Conservation (phyloP, 2,888 invertebrate genomes). For the Drosophila borealis region DNA sequence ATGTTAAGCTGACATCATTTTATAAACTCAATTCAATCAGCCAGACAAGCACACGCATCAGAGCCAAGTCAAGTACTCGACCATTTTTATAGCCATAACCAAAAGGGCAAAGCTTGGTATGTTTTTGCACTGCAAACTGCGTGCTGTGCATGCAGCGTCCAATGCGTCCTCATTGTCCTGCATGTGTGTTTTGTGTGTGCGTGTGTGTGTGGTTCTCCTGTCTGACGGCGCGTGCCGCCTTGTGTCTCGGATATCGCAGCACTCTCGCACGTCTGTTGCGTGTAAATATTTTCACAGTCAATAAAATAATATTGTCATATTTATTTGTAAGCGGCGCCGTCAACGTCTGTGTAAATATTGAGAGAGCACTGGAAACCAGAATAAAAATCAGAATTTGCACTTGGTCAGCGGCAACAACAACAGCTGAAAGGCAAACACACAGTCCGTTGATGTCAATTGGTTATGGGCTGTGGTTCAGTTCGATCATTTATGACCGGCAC, state of each 20-base stretch:
- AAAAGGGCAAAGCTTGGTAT: constrained; percentile 50
- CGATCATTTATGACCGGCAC: constrained; percentile 58
- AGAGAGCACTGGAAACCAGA: constrained; percentile 69
- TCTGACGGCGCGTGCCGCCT: constrained; percentile 58
- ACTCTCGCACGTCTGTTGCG: constrained; percentile 65
- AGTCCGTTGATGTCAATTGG: constrained; percentile 15
- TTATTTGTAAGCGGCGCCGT: constrained; percentile 52
- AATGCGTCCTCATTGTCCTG: constrained; percentile 18
- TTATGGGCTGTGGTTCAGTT: constrained; percentile 1
- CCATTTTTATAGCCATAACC: constrained; percentile 61
- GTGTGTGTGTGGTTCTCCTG: constrained; percentile 9
- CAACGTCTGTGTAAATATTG: constrained; percentile 71
- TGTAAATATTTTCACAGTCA: constrained; percentile 82
- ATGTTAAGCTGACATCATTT: constrained; percentile 1
- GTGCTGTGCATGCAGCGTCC: constrained; percentile 11
- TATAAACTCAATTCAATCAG: constrained; percentile 14
- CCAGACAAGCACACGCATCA: constrained; percentile 8
- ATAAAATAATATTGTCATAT: constrained; percentile 81
- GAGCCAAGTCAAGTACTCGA: constrained; percentile 18
- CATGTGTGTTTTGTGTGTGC: constrained; percentile 5
- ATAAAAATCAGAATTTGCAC: constrained; percentile 69
- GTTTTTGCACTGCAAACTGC: constrained; percentile 19
- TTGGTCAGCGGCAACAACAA: constrained; percentile 57
- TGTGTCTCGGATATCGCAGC: constrained; percentile 41
- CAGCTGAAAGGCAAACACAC: constrained; percentile 37